phyloP scores from a whole-genome alignment of 2,888 invertebrate species.

The Chrysotoxum bicinctum region DNA sequence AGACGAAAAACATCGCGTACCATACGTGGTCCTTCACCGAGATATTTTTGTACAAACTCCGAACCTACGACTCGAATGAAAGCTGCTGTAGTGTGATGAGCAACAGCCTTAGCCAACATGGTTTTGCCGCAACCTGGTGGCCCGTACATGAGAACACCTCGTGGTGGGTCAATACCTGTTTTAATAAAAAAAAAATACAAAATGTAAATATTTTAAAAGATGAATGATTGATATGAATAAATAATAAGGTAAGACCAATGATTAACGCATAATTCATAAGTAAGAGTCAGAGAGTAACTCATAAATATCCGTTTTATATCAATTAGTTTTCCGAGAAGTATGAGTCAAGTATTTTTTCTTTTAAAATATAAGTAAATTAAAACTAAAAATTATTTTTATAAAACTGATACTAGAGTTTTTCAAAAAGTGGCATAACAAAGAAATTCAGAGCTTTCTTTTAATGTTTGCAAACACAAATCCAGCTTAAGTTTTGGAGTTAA shows the following conservation, averaged over 20 bases:
- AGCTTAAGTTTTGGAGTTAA: too few species aligned
- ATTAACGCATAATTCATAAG: too few species aligned
- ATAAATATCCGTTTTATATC: too few species aligned
- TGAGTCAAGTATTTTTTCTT: too few species aligned
- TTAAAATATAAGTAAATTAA: too few species aligned
- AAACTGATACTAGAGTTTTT: too few species aligned
- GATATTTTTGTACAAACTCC: conserved; percentile 98
- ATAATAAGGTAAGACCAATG: neutral
- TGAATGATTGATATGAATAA: neutral
- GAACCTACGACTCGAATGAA: conserved; percentile 99
- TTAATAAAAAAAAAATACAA: neutral
- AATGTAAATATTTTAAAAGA: neutral
- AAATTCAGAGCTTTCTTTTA: too few species aligned
- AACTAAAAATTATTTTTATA: too few species aligned
- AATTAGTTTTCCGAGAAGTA: too few species aligned
- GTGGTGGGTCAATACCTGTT: conserved; percentile 94
- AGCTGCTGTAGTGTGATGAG: conserved; percentile 99
- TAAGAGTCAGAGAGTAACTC: too few species aligned
- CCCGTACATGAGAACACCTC: conserved; percentile 99
- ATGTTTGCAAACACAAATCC: too few species aligned
- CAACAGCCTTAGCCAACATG: conserved; percentile 99
- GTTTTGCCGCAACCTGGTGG: conserved; percentile 88
- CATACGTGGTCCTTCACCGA: conserved; percentile 93
- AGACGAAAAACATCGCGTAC: conserved; percentile 82
- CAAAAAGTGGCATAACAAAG: too few species aligned